phyloP scores from a whole-genome alignment of 2,113 vertebrate species.

The Thamnophis sirtalis region DNA sequence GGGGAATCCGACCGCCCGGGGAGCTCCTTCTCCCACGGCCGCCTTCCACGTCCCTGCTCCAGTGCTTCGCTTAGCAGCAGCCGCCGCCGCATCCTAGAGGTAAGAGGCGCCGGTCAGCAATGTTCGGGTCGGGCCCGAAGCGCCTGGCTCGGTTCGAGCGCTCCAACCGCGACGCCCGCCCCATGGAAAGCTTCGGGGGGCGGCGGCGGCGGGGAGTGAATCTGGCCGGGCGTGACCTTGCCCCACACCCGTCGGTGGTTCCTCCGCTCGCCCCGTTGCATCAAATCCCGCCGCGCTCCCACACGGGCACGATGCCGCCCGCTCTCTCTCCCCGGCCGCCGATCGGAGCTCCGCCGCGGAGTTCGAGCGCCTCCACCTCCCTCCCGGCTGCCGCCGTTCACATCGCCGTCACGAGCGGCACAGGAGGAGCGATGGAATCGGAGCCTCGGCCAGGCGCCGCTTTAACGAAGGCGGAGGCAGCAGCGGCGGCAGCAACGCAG shows the following conservation, averaged over 20 bases:
- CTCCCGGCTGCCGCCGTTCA: background rate
- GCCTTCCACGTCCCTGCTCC: slow-evolving; percentile 47
- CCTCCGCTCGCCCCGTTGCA: background rate
- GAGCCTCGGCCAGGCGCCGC: background rate
- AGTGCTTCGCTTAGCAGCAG: background rate
- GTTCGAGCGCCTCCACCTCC: background rate
- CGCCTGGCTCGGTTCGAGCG: background rate
- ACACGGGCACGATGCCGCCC: background rate
- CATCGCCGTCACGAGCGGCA: background rate
- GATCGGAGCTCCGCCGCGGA: background rate
- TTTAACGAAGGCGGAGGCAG: background rate
- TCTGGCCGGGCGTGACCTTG: slow-evolving; percentile 1
- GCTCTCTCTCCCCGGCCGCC: background rate
- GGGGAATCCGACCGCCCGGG: slow-evolving; percentile 56
- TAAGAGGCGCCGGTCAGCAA: background rate
- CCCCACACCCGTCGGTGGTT: background rate
- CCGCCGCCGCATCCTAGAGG: background rate
- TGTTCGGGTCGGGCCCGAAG: background rate
- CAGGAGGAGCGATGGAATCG: background rate
- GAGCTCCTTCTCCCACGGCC: slow-evolving; percentile 61
- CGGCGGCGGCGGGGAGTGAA: background rate
- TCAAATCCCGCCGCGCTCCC: background rate
- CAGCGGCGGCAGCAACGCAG: background rate
- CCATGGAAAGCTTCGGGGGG: slow-evolving; percentile 4
- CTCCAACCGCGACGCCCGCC: slow-evolving; percentile 1